Evolutionary conservation across 1,140 invertebrate species (phyloP).

Genomic region (Dendrolimus kikuchii): DNA sequence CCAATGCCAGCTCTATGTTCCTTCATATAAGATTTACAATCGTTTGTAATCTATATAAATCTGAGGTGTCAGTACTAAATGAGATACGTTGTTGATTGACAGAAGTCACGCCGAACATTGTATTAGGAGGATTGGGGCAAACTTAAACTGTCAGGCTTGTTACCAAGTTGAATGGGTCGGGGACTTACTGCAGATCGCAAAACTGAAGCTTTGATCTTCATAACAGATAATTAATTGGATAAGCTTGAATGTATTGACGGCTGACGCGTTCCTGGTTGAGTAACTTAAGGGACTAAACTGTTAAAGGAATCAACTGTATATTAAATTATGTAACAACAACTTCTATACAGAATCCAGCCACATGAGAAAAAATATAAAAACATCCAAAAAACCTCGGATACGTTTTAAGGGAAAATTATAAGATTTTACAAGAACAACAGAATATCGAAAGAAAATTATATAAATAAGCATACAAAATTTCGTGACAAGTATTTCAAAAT

Average conservation of each 20-base stretch:
- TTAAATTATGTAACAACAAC: too few species aligned
- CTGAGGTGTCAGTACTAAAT: constrained; percentile 23
- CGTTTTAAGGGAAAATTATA: too few species aligned
- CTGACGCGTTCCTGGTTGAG: constrained; percentile 12
- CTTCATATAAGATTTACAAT: constrained; percentile 14
- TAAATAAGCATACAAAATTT: too few species aligned
- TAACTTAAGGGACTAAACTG: constrained; percentile 16
- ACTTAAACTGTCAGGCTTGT: constrained; percentile 51
- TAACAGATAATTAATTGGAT: constrained; percentile 53
- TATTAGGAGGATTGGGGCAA: constrained; percentile 32
- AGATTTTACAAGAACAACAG: too few species aligned
- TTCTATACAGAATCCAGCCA: too few species aligned
- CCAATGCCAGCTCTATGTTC: constrained; percentile 23
- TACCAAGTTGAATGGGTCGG: constrained; percentile 36
- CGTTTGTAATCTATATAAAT: constrained; percentile 10
- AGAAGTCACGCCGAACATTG: constrained; percentile 38
- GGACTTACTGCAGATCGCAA: constrained; percentile 40
- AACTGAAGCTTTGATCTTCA: constrained; percentile 54
- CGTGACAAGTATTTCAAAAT: too few species aligned
- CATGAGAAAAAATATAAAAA: too few species aligned
- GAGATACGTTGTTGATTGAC: constrained; percentile 30
- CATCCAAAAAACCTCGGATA: too few species aligned
- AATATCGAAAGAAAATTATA: too few species aligned
- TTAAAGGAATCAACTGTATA: constrained; percentile 5
- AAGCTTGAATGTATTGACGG: constrained; percentile 30